Conservation (phyloP, 2,888 invertebrate species). For the Mycalesis mineus region DNA sequence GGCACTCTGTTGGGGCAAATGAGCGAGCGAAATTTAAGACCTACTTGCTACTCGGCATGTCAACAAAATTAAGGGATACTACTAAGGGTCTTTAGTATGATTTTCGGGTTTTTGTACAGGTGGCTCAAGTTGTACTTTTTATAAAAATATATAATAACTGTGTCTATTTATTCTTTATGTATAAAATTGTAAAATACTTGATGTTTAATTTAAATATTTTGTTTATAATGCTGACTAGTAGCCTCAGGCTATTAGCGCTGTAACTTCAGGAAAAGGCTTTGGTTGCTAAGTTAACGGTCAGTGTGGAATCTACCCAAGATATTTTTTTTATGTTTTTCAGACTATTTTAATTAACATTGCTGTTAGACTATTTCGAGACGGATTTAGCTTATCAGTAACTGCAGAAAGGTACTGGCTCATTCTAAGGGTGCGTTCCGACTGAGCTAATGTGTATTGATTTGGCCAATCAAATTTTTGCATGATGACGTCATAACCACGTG, state of each 20-base stretch:
- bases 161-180: neutral
- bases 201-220: neutral
- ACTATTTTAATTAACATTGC: too few species aligned
- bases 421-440: neutral
- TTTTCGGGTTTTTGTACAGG: neutral
- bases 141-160: neutral
- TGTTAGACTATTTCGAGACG: too few species aligned
- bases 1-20: too few species aligned
- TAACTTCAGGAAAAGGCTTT: neutral
- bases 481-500: neutral
- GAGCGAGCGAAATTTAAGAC: too few species aligned
- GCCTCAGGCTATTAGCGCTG: neutral
- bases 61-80: too few species aligned
- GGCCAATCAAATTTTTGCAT: neutral
- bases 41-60: too few species aligned
- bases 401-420: too few species aligned
- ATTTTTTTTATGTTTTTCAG: too few species aligned
- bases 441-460: neutral
- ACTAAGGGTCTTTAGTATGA: too few species aligned
- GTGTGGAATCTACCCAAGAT: neutral
- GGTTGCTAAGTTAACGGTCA: neutral
- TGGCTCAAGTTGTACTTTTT: constrained; percentile 22
- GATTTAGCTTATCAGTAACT: too few species aligned
- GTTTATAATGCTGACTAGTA: neutral
- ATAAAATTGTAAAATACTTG: neutral